Conservation (phyloP, 1,140 invertebrate species). For the Lepidurus apus region DNA sequence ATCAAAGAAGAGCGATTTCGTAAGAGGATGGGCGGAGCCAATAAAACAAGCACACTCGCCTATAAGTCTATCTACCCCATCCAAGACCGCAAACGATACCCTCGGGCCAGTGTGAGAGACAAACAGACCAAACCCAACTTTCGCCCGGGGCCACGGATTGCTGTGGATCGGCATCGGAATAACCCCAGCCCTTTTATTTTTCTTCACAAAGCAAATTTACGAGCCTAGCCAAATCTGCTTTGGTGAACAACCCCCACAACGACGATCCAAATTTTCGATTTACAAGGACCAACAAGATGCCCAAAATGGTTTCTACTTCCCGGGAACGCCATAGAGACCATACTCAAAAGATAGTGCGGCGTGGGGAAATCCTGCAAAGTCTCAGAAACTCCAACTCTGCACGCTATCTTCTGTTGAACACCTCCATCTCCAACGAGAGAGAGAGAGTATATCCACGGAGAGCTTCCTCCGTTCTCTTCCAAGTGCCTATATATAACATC, state of each 20-base stretch:
- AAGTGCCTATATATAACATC: slow-evolving; percentile 1
- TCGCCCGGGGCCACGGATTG: not conserved
- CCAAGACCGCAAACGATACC: not conserved
- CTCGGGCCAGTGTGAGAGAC: not conserved
- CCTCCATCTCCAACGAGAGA: not conserved
- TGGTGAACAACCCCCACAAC: slow-evolving; percentile 9
- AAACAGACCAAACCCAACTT: not conserved
- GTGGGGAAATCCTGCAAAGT: not conserved
- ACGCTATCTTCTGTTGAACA: not conserved
- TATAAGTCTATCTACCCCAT: not conserved
- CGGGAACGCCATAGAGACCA: not conserved
- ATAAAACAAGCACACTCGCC: not conserved
- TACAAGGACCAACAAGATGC: not conserved
- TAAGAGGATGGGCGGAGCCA: not conserved
- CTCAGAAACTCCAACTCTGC: not conserved
- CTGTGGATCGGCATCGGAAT: not conserved
- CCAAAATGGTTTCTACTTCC: not conserved
- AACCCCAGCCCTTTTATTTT: not conserved
- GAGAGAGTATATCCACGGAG: not conserved
- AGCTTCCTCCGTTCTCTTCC: not conserved
- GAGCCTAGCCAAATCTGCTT: slow-evolving; percentile 14
- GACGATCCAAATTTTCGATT: not conserved
- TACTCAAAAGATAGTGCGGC: slow-evolving; percentile 19
- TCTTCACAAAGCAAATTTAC: not conserved
- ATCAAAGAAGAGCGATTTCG: not conserved